Base-by-base conservation (phyloP, 2,888 invertebrate species). In the Torymus texanus region DNA sequence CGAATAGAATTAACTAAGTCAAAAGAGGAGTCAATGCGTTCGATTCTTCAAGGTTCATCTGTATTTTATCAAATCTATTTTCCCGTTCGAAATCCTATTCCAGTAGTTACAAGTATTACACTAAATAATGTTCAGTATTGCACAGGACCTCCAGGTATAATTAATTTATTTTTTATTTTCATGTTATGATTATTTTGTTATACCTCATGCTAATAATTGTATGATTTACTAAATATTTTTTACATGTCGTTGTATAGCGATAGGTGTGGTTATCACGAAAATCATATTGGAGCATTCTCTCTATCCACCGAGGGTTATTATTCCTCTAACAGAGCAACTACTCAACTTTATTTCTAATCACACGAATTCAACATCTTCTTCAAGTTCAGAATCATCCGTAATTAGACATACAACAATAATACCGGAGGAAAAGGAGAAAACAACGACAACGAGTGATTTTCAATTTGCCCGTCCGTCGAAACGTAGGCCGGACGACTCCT, bases 201-300 rank as follows among this genome's bases (percentile, higher is more conserved):
- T 8, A 41, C 5, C 41, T 41, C 10, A 8, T 29, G 29, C 29
- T 29, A 29, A 29, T 29, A 29, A 29, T 29, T 4, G 29, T 29
- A 29, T 29, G 29, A 8, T 8, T 29, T 8, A 29, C 41, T 41
- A 41, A 8, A 41, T 41, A 41, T 41, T 41, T 18, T 41, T 66
- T 21, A 21, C 21, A 41, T 41, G 8, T 41, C 41, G 8, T 41
- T 41, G 41, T 1, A 21, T 21, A 87, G 87, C 85, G 2, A 79
- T 74, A 2, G 89, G 88, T 58, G 83, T 83, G n/a, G 67, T 88
- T 4, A 85, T 90, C 3, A 91, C 90, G 3, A 85, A 86, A 1
- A 90, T 91, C n/a, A 84, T 85, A 67, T 82, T 91, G 74, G 89
- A 90, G 78, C 90, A 91, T 71, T 88, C 86, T 0, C 81, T 91